phyloP scores from a whole-genome alignment of 1,140 invertebrate genomes.

The Anoplophora glabripennis region DNA sequence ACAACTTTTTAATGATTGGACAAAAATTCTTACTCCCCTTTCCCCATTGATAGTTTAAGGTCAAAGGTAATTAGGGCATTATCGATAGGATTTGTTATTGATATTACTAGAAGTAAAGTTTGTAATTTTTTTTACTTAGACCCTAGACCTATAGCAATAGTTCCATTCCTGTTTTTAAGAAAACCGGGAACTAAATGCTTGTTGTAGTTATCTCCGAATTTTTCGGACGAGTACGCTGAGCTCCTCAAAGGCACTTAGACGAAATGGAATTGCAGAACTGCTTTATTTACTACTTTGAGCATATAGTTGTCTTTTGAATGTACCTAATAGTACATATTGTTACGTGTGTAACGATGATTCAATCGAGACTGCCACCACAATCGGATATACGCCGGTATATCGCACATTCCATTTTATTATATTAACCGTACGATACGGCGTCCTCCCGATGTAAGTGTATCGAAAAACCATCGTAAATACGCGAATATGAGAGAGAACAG shows the following conservation, averaged over 20 bases:
- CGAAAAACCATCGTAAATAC: background rate
- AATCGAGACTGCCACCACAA: conserved; percentile 3
- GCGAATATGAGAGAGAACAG: no score
- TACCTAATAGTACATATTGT: background rate
- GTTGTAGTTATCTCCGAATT: background rate
- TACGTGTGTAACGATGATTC: background rate
- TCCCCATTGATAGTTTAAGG: no score
- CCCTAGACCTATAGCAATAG: no score
- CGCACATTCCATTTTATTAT: conserved; percentile 6
- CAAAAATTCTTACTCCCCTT: no score
- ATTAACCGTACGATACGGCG: background rate
- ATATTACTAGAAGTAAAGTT: no score
- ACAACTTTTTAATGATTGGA: no score
- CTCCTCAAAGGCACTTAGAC: background rate
- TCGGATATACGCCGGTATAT: background rate
- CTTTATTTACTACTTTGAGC: background rate
- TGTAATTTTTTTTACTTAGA: no score
- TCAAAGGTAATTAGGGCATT: no score
- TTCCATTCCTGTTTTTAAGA: no score
- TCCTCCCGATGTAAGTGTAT: background rate
- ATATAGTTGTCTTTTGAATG: background rate
- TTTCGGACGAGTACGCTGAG: background rate
- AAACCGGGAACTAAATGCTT: background rate
- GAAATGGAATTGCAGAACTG: background rate
- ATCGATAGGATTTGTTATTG: no score